Percentiles rank a stretch among this genome's conserved stretches.
Evolutionary conservation across 2,888 invertebrate genomes (phyloP).

Genomic region (Drosophila atroscutellata): DNA sequence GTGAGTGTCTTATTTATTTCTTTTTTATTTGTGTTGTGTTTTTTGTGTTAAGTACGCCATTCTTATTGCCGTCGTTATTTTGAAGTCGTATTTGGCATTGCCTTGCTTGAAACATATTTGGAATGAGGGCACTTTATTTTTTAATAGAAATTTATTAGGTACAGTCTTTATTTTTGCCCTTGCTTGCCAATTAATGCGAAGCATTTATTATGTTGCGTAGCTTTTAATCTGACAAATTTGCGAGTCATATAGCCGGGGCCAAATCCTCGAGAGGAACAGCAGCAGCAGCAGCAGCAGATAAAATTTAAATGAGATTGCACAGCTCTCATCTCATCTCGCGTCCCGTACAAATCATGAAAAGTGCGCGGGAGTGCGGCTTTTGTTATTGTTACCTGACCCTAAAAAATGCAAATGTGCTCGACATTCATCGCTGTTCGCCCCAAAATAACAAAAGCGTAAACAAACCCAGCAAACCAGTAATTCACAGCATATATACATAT

Average conservation of each 20-base stretch:
- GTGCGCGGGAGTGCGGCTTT: slow-evolving; percentile 14
- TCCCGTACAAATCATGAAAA: neutral
- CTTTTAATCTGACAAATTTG: slow-evolving; percentile 70
- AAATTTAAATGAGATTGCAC: slow-evolving; percentile 55
- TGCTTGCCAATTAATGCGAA: slow-evolving; percentile 56
- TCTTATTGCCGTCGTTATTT: slow-evolving; percentile 33
- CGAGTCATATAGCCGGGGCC: slow-evolving; percentile 23
- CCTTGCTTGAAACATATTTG: slow-evolving; percentile 3
- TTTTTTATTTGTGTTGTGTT: neutral
- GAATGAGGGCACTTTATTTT: slow-evolving; percentile 43
- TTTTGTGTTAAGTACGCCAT: neutral
- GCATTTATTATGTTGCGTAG: slow-evolving; percentile 44
- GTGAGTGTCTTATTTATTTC: neutral
- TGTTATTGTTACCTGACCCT: slow-evolving; percentile 51
- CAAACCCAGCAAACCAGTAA: slow-evolving; percentile 35
- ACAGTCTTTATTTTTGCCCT: slow-evolving; percentile 42
- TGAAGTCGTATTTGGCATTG: slow-evolving; percentile 21
- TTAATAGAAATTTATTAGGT: slow-evolving; percentile 59
- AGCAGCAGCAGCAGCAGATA: slow-evolving; percentile 20
- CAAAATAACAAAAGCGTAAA: slow-evolving; percentile 43
- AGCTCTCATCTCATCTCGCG: slow-evolving; percentile 9
- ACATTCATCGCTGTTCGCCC: slow-evolving; percentile 49
- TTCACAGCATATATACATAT: slow-evolving; percentile 17
- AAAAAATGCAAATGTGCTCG: slow-evolving; percentile 61
- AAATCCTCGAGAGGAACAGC: slow-evolving; percentile 31